A percentile compares a stretch with the other conserved stretches of the same genome.
Evolutionary conservation across 2,888 invertebrate genomes (phyloP).

Genomic region (Conops quadrifasciatus): DNA sequence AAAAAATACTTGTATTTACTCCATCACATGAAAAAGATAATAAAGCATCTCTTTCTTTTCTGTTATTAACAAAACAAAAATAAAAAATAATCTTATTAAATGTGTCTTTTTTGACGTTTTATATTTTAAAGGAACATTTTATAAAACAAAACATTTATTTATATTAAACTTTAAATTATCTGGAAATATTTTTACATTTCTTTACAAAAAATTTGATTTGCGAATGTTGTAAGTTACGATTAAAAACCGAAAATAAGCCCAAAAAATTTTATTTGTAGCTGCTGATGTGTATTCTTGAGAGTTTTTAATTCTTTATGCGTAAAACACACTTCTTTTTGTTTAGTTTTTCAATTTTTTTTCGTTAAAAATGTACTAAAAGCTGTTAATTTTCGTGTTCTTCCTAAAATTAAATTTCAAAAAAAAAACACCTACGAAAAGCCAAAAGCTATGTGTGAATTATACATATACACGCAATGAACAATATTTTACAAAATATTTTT

Average conservation of each 20-base stretch:
- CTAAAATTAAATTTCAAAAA: neutral
- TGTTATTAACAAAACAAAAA: neutral
- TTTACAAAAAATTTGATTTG: slow-evolving; percentile 11
- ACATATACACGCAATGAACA: neutral
- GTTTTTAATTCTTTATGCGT: slow-evolving; percentile 43
- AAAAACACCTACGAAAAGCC: neutral
- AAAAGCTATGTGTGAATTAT: neutral
- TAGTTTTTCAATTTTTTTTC: slow-evolving; percentile 31
- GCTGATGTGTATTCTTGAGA: slow-evolving; percentile 41
- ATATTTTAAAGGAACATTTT: slow-evolving; percentile 39
- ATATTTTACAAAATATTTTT: slow-evolving; percentile 1
- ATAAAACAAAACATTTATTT: no score
- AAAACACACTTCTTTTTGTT: slow-evolving; percentile 49
- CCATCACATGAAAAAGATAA: slow-evolving; percentile 35
- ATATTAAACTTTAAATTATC: no score
- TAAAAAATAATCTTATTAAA: slow-evolving; percentile 16
- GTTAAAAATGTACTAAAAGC: slow-evolving; percentile 32
- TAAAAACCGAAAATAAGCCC: slow-evolving; percentile 36
- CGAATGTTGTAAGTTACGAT: slow-evolving; percentile 29
- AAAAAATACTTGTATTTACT: slow-evolving; percentile 28
- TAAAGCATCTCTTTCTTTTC: slow-evolving; percentile 39
- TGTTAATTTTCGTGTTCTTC: slow-evolving; percentile 36
- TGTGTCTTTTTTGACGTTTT: slow-evolving; percentile 39
- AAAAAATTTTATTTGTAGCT: slow-evolving; percentile 46
- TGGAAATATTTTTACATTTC: slow-evolving; percentile 21